Evolutionary conservation across 2,113 vertebrate species (phyloP), one percentile per base, ranked within the genome.

Genomic region (Varanus salvator): DNA sequence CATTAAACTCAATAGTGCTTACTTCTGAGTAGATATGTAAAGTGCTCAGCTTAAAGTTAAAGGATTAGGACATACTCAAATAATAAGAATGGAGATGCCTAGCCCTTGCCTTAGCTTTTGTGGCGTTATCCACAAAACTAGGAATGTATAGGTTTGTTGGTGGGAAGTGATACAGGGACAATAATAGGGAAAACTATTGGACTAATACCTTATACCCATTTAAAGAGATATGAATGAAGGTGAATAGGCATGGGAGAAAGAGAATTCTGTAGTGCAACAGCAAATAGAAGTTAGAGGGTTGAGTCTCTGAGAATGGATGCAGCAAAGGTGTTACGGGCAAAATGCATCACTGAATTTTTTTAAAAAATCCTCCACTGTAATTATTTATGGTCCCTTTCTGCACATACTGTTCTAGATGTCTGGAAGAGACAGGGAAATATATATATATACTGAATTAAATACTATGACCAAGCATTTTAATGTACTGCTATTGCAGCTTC

Each of bases 401-500:
- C 17, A 74, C 25, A 0, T 17, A 15, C 21, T 27, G 6, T 27
- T 29, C 52, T 74, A 6, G 3, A 38, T 72, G 23, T 81, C n/a
- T 60, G 19, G 74, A 38, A 86, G 76, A n/a, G 17, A 66, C 21
- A 82, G 21, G 38, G 17, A 80, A 76, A 66, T 44, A 44, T 44
- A 44, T 44, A 66, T 64, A 21, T 29, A 0, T 25, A 52, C 2
- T 68, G 52, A 6, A 11, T 19, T 11, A n/a, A 89, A 84, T 84
- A 27, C 23, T 34, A 19, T 78, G 48, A 38, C 34, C 31, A 44
- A 38, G 2, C 66, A 29, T 76, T 80, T 77, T 19, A 54, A 90
- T 3, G 4, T 29, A 86, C 92, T 90, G 48, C 25, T 87, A 44
- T 96, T 96, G 14, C 96, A 99, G 99, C 98, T 99, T 81, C 99